These are phyloP conservation scores for Tholera decimalis DNA, from an alignment of 2,888 invertebrate genomes.

Conservation along the genomic window DNA sequence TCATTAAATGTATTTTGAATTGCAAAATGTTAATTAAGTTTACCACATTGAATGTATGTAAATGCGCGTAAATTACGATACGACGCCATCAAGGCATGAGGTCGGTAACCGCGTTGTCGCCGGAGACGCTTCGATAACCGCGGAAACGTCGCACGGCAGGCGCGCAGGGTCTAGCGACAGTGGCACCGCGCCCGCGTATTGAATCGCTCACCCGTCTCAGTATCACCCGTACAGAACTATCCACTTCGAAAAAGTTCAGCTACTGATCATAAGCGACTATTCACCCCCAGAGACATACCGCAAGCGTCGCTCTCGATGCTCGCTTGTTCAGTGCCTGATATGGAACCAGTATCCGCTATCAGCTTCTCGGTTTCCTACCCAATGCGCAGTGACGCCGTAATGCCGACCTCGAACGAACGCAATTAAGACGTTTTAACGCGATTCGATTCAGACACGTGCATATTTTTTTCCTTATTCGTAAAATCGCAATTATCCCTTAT, in stretches of 20 bases:
- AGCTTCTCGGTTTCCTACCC: slow-evolving; percentile 79
- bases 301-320: slow-evolving; percentile 42
- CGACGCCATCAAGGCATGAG: slow-evolving; percentile 75
- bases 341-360: slow-evolving; percentile 77
- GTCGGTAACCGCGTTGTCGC: slow-evolving; percentile 84
- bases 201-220: neutral
- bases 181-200: slow-evolving; percentile 21
- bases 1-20: slow-evolving; percentile 68
- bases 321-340: slow-evolving; percentile 64
- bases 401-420: slow-evolving; percentile 83
- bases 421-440: slow-evolving; percentile 89
- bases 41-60: slow-evolving; percentile 76
- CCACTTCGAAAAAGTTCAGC: no score
- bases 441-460: slow-evolving; percentile 89
- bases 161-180: slow-evolving; percentile 33
- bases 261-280: no score
- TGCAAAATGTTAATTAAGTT: slow-evolving; percentile 71
- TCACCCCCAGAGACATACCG: slow-evolving; percentile 24
- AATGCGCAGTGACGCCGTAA: slow-evolving; percentile 69
- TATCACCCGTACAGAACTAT: no score
- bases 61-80: slow-evolving; percentile 75
- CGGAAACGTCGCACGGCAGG: slow-evolving; percentile 64
- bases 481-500: slow-evolving; percentile 87
- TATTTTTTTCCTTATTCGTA: slow-evolving; percentile 87
- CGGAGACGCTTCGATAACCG: slow-evolving; percentile 78